A percentile compares a stretch with the other conserved stretches of the same genome.
These are phyloP conservation scores for Sminthurides bifidus DNA, from an alignment of 1,140 invertebrate genomes.

Conservation along the genomic window DNA sequence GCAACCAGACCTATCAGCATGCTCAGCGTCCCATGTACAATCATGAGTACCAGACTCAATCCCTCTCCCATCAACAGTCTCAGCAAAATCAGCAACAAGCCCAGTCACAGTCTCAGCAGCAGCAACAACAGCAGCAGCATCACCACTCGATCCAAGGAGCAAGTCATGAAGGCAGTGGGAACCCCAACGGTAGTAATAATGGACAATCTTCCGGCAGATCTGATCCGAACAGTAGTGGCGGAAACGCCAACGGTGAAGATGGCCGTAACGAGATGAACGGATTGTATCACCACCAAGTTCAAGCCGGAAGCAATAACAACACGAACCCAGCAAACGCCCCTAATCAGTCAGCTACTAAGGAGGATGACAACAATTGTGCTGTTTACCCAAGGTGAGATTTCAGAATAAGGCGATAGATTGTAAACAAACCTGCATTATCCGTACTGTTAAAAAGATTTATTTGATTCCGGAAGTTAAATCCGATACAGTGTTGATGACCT, in stretches of 20 bases:
- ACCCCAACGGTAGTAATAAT: background rate
- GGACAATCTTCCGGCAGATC: slow-evolving; percentile 3
- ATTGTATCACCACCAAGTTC: slow-evolving; percentile 42
- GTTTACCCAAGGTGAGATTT: slow-evolving; percentile 53
- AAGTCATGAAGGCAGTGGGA: background rate
- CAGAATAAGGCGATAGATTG: too few relatives aligned
- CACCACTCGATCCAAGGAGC: slow-evolving; percentile 4
- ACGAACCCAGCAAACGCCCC: too few relatives aligned
- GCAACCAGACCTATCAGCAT: slow-evolving; percentile 6
- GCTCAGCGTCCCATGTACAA: slow-evolving; percentile 15
- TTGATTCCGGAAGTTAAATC: too few relatives aligned
- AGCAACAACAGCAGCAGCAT: slow-evolving; percentile 22
- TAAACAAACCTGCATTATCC: too few relatives aligned
- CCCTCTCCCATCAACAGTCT: slow-evolving; percentile 6
- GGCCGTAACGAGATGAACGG: slow-evolving; percentile 15
- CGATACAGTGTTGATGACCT: too few relatives aligned
- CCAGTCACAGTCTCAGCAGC: slow-evolving; percentile 8
- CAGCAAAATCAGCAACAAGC: background rate
- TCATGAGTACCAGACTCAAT: slow-evolving; percentile 10
- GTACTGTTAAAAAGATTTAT: too few relatives aligned
- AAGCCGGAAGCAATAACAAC: too few relatives aligned
- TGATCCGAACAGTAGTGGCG: background rate
- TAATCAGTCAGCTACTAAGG: slow-evolving; percentile 24
- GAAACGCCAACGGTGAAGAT: slow-evolving; percentile 38
- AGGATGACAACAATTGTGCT: slow-evolving; percentile 43